Conservation (phyloP, 2,113 vertebrate genomes). For the Rutilus rutilus region DNA sequence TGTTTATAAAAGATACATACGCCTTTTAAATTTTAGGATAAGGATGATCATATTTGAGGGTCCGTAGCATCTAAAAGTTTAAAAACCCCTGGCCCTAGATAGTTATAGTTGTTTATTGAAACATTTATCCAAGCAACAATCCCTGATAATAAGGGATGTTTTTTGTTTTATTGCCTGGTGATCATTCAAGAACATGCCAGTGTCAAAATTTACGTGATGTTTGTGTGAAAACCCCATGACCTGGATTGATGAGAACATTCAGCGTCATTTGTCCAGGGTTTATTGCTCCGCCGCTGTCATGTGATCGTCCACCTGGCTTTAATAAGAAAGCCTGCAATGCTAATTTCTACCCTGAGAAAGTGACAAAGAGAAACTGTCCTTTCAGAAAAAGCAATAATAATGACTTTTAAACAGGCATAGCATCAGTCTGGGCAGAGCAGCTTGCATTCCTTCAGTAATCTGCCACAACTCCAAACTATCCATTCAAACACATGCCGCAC, state of each 20-base stretch:
- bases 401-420: constrained; percentile 40
- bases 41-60: too few relatives aligned
- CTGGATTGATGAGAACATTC: neutral
- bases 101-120: too few relatives aligned
- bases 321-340: neutral
- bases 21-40: too few relatives aligned
- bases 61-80: too few relatives aligned
- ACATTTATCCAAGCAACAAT: neutral
- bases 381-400: constrained; percentile 23
- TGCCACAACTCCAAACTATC: constrained; percentile 22
- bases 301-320: constrained; percentile 25
- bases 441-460: constrained; percentile 20
- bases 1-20: too few relatives aligned
- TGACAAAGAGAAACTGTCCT: constrained; percentile 3
- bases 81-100: too few relatives aligned
- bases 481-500: constrained; percentile 28
- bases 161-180: neutral
- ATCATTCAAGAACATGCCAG: constrained; percentile 5
- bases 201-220: neutral
- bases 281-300: neutral
- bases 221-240: neutral
- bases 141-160: neutral
- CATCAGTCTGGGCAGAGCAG: constrained; percentile 11
- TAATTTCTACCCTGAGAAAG: neutral
- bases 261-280: neutral